Percentiles rank a stretch among this genome's conserved stretches.
These are phyloP conservation scores for Callipepla californica DNA, from an alignment of 2,113 vertebrate species.

Conservation along the genomic window DNA sequence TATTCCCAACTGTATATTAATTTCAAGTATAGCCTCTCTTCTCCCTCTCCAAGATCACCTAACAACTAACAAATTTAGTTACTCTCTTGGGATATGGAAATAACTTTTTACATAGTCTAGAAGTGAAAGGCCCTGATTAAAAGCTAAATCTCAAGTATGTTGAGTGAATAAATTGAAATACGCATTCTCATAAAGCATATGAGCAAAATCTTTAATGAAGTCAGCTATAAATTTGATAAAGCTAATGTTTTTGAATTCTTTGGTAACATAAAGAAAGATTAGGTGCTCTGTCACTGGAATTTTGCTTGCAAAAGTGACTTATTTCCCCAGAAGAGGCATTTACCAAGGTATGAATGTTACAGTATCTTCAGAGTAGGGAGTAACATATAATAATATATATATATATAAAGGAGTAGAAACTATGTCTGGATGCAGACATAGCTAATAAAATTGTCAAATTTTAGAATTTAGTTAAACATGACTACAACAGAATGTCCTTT, in stretches of 20 bases:
- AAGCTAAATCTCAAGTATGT: not conserved
- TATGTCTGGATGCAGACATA: not conserved
- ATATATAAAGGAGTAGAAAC: not conserved
- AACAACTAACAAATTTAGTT: not conserved
- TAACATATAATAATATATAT: not conserved
- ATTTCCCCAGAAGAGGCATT: not conserved
- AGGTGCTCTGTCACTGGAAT: not conserved
- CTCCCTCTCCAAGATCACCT: not conserved
- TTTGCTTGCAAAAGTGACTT: not conserved
- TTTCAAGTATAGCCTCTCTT: not conserved
- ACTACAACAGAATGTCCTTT: not conserved
- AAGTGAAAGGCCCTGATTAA: not conserved
- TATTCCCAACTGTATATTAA: not conserved
- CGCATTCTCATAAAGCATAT: not conserved
- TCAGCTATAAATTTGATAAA: not conserved
- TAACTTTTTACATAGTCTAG: not conserved
- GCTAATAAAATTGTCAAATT: not conserved
- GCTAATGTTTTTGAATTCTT: not conserved
- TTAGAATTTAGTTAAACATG: not conserved
- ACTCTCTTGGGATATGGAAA: not conserved
- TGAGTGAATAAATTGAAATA: not conserved
- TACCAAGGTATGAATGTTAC: not conserved
- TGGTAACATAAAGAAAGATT: not conserved
- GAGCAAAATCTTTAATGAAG: not conserved
- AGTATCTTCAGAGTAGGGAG: not conserved